A percentile compares a stretch with the other conserved stretches of the same genome.
Evolutionary conservation across 2,888 invertebrate genomes (phyloP).

Genomic region (Hipparchia semele): DNA sequence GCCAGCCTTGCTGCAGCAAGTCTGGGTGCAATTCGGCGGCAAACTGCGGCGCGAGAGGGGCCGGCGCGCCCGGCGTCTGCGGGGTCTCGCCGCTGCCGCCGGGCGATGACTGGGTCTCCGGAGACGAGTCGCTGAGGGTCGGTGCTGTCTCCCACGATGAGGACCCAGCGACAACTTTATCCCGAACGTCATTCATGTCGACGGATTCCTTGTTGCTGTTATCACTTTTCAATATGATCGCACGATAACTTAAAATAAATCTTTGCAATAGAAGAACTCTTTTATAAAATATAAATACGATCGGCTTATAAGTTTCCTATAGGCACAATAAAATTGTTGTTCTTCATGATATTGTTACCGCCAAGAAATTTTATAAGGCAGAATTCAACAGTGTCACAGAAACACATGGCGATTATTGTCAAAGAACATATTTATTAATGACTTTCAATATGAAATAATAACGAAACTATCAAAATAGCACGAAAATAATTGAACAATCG

Average conservation of each 20-base stretch:
- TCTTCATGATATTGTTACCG: constrained; percentile 69
- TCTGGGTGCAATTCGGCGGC: constrained; percentile 78
- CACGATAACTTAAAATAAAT: constrained; percentile 15
- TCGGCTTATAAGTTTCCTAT: constrained; percentile 62
- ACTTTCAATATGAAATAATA: constrained; percentile 40
- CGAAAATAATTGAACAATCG: constrained; percentile 50
- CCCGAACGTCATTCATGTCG: constrained; percentile 81
- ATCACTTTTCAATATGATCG: constrained; percentile 27
- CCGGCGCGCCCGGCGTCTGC: constrained; percentile 84
- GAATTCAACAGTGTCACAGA: constrained; percentile 50
- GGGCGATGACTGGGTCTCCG: constrained; percentile 74
- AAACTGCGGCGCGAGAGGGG: constrained; percentile 72
- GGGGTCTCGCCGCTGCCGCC: constrained; percentile 76
- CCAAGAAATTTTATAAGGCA: constrained; percentile 56
- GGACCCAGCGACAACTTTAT: constrained; percentile 77
- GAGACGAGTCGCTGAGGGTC: constrained; percentile 71
- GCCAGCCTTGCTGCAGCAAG: constrained; percentile 93
- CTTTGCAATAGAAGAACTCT: not conserved
- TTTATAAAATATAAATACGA: constrained; percentile 14
- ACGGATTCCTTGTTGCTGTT: constrained; percentile 37
- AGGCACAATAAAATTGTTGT: constrained; percentile 59
- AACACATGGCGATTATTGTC: constrained; percentile 51
- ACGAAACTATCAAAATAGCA: constrained; percentile 37
- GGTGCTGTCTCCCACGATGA: constrained; percentile 74
- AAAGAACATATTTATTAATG: constrained; percentile 45